Evolutionary conservation across 2,888 invertebrate genomes (phyloP).

Genomic region (Pristionchus exspectatus): DNA sequence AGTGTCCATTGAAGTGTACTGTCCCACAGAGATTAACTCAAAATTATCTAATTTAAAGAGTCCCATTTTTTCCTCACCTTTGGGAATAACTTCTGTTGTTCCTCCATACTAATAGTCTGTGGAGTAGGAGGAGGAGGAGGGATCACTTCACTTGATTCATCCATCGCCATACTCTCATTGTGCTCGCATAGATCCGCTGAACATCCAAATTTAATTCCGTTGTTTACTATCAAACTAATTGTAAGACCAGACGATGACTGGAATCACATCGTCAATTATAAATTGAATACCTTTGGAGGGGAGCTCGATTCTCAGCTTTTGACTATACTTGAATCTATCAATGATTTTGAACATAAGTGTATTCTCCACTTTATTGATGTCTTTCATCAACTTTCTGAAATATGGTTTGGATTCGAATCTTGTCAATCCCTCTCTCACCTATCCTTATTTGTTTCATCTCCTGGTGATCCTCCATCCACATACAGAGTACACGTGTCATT

Average conservation of each 20-base stretch:
- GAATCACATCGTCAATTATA: neutral
- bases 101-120: no score
- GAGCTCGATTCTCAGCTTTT: conserved; percentile 62
- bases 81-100: no score
- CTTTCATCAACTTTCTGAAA: conserved; percentile 33
- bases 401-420: neutral
- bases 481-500: conserved; percentile 4
- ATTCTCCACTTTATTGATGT: conserved; percentile 54
- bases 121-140: neutral
- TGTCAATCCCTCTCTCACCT: conserved; percentile 40
- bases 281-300: conserved; percentile 61
- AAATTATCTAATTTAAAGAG: no score
- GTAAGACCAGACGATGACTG: no score
- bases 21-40: no score
- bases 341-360: conserved; percentile 68
- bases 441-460: conserved; percentile 53
- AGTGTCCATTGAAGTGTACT: no score
- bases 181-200: conserved; percentile 1
- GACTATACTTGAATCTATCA: conserved; percentile 70
- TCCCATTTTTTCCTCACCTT: no score
- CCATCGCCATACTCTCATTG: conserved; percentile 23
- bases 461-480: conserved; percentile 46
- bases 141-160: neutral
- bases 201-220: neutral
- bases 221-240: no score